Base-by-base conservation (phyloP, 2,888 invertebrate species). In the Dysmachus trigonus region DNA sequence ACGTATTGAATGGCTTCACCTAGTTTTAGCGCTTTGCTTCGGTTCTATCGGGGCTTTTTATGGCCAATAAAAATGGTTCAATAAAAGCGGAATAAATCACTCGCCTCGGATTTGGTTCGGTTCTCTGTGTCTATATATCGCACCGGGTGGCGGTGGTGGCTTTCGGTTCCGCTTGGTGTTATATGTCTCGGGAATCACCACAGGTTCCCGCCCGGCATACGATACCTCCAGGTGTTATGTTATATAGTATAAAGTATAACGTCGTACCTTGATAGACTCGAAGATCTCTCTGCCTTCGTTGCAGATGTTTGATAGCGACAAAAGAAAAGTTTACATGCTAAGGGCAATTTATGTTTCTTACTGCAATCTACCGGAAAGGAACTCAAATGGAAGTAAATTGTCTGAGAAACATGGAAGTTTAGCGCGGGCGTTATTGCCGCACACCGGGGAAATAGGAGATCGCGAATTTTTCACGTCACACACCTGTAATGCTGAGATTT, bases 41-140 rank as follows among this genome's bases (percentile, higher is more conserved):
- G 53, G 15, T 74, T 53, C 76, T 47, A 85, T 72, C 79, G 85
- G 72, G 62, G 62, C 62, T 62, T 76, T 87, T 87, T 87, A 87
- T 87, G 79, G 86, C 81, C 86, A 87, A 87, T 87, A 87, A 87
- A 81, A 85, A 85, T 87, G 85, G 86, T 81, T 81, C 85, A 87
- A 82, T 87, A 87, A 87, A 87, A 87, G 76, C 71, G 73, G 81
- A 85, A 87, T 87, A 87, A 87, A 87, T 87, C 86, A 85, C 85
- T 53, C 31, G 31, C 15, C 7, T 62, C 31, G 47, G 74, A 35
- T 87, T 73, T 33, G 73, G 74, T n/a, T n/a, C n/a, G n/a, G n/a
- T n/a, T n/a, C n/a, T 85, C 74, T 53, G 35, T 85, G 35, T 85
- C 74, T 85, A 47, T 72, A 41, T 62, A 62, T 62, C 62, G 62